A percentile compares a stretch with the other conserved stretches of the same genome.
Evolutionary conservation across 2,888 invertebrate species (phyloP).

Genomic region (Caenorhabditis sulstoni): DNA sequence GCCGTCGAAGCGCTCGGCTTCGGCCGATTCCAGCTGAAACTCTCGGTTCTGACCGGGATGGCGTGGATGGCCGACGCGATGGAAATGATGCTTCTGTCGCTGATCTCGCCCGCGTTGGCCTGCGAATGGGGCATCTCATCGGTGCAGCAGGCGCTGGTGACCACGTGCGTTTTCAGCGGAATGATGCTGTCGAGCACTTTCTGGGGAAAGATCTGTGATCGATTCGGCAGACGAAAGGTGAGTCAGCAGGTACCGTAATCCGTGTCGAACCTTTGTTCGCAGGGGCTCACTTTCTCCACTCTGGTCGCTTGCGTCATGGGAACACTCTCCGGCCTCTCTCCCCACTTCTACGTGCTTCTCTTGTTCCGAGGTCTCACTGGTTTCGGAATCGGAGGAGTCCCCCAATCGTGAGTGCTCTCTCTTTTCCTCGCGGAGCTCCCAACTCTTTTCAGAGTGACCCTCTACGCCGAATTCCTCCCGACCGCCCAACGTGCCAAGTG

Average conservation of each 20-base stretch:
- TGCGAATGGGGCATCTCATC: slow-evolving; percentile 92
- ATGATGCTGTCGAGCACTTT: slow-evolving; percentile 98
- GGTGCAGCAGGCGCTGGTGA: slow-evolving; percentile 86
- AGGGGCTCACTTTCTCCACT: slow-evolving; percentile 93
- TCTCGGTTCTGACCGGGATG: slow-evolving; percentile 82
- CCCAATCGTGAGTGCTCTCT: slow-evolving; percentile 96
- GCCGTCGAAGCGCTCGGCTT: slow-evolving; percentile 83
- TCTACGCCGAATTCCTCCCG: slow-evolving; percentile 96
- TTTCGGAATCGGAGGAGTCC: slow-evolving; percentile 96
- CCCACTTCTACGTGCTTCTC: slow-evolving; percentile 92
- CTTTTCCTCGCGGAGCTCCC: too few relatives aligned
- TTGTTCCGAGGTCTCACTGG: slow-evolving; percentile 93
- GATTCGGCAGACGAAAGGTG: slow-evolving; percentile 75
- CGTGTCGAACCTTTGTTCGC: slow-evolving; percentile 73
- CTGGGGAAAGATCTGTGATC: slow-evolving; percentile 94
- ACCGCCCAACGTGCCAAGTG: slow-evolving; percentile 94
- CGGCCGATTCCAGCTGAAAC: slow-evolving; percentile 82
- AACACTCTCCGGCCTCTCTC: slow-evolving; percentile 90
- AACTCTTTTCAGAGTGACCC: slow-evolving; percentile 89
- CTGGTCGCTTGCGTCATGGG: slow-evolving; percentile 93
- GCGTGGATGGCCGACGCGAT: slow-evolving; percentile 94
- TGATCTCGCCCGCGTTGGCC: slow-evolving; percentile 92
- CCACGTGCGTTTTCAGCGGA: slow-evolving; percentile 92
- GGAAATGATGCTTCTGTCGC: slow-evolving; percentile 97
- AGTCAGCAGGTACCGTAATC: neutral